Conservation (phyloP, 1,140 invertebrate species). For the Drosophila rufa region DNA sequence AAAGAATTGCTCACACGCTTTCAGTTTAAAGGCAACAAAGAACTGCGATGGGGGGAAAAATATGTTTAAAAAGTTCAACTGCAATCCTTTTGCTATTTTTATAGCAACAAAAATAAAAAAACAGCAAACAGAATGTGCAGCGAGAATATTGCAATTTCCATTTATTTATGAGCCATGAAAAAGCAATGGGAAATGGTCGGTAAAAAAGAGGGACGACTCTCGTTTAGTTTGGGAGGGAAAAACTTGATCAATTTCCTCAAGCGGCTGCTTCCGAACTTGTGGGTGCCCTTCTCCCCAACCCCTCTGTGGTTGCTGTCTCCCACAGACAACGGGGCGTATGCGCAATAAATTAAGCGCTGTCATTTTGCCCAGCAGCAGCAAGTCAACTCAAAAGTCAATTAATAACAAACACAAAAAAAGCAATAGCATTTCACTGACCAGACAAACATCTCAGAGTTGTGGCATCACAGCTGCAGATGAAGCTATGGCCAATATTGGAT, state of each 20-base stretch:
- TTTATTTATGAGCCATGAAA: conserved; percentile 79
- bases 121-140: conserved; percentile 8
- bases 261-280: conserved; percentile 69
- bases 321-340: conserved; percentile 72
- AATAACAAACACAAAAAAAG: conserved; percentile 65
- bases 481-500: conserved; percentile 28
- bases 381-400: conserved; percentile 83
- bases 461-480: conserved; percentile 39
- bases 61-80: conserved; percentile 23
- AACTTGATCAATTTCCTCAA: conserved; percentile 69
- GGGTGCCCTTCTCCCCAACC: conserved; percentile 43
- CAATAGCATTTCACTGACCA: conserved; percentile 39
- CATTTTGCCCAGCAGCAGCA: conserved; percentile 60
- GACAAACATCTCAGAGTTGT: conserved; percentile 36
- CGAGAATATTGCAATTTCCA: conserved; percentile 42
- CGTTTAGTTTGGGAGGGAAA: conserved; percentile 16
- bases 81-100: conserved; percentile 43
- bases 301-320: neutral
- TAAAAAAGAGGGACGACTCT: conserved; percentile 4
- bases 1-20: conserved; percentile 19
- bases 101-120: conserved; percentile 11
- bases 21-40: conserved; percentile 8
- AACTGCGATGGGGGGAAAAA: conserved; percentile 1
- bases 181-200: conserved; percentile 45
- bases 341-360: conserved; percentile 75